A percentile compares a stretch with the other conserved stretches of the same genome.
Evolutionary conservation across 2,888 invertebrate species (phyloP).

Genomic region (Danaus chrysippus): DNA sequence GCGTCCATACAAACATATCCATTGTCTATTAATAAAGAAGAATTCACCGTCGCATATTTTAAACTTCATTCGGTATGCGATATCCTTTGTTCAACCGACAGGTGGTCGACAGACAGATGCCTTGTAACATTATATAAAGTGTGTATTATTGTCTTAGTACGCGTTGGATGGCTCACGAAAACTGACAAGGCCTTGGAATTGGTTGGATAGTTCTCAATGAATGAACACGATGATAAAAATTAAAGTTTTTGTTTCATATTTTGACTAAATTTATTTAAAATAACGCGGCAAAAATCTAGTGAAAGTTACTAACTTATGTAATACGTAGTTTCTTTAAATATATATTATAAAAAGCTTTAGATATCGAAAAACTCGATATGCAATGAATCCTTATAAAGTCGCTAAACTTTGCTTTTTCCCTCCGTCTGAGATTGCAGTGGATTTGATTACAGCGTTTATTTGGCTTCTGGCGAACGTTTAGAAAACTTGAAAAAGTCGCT

Average conservation of each 20-base stretch:
- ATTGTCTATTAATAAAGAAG: conserved; percentile 1
- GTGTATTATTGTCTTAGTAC: no score
- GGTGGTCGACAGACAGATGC: not conserved
- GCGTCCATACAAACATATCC: not conserved
- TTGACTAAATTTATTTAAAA: no score
- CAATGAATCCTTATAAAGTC: conserved; percentile 1
- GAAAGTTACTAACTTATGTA: no score
- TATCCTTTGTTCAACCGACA: conserved; percentile 1
- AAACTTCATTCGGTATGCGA: not conserved
- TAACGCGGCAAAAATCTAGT: no score
- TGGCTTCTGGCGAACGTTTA: not conserved
- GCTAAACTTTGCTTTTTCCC: not conserved
- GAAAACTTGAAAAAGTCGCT: not conserved
- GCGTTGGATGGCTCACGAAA: no score
- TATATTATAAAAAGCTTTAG: no score
- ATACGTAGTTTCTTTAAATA: no score
- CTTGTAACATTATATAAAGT: not conserved
- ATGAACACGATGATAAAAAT: no score
- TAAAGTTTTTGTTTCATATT: no score
- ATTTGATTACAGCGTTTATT: not conserved
- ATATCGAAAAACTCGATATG: no score
- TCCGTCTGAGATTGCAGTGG: conserved; percentile 4
- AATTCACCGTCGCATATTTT: not conserved
- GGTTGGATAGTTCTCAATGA: no score
- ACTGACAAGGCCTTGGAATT: no score